Conservation (phyloP, 2,888 invertebrate genomes). For the Eupithecia inturbata region DNA sequence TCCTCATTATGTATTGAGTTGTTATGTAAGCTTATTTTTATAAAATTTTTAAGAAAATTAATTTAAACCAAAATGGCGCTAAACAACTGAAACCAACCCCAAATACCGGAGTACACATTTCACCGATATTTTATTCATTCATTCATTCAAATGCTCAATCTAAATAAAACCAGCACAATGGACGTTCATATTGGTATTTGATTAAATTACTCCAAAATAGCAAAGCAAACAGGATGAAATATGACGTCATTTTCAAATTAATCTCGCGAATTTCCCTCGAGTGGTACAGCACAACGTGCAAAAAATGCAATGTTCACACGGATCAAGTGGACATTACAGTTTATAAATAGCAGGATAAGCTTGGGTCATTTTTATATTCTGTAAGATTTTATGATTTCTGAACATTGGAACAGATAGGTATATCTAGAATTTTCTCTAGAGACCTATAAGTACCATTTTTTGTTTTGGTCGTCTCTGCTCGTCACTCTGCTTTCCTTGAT, state of each 20-base stretch:
- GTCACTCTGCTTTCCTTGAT: no score
- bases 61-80: not conserved
- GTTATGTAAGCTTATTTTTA: not conserved
- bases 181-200: conserved; percentile 21
- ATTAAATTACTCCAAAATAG: conserved; percentile 33
- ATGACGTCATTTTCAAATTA: conserved; percentile 39
- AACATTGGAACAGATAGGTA: not conserved
- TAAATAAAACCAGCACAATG: conserved; percentile 9
- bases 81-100: not conserved
- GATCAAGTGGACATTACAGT: conserved; percentile 37
- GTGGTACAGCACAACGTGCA: conserved; percentile 35
- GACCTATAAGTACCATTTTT: not conserved
- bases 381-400: not conserved
- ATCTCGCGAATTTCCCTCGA: conserved; percentile 42
- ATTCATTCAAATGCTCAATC: not conserved
- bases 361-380: not conserved
- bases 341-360: not conserved
- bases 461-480: not conserved
- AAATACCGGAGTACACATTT: not conserved
- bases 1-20: not conserved
- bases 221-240: conserved; percentile 38
- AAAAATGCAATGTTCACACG: conserved; percentile 38
- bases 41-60: not conserved
- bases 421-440: not conserved
- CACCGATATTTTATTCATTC: not conserved